A percentile compares a stretch with the other conserved stretches of the same genome.
Evolutionary conservation across 2,797 vertebrate genomes (phyloP).

Genomic region (Nasua narica): DNA sequence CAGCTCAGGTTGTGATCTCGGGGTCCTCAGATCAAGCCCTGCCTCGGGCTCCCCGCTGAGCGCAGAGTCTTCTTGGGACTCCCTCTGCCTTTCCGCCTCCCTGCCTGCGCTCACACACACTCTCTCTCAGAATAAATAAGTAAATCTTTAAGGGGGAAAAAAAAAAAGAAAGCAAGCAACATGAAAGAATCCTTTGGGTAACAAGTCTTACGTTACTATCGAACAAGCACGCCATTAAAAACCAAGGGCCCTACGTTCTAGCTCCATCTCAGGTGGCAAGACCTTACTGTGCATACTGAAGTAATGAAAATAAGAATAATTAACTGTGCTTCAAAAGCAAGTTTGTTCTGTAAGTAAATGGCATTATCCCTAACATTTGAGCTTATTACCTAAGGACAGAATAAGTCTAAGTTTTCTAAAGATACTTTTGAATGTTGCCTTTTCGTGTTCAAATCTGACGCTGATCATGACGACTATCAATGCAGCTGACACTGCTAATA

Average conservation of each 20-base stretch:
- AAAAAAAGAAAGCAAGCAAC: background rate
- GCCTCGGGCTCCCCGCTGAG: background rate
- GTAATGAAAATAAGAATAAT: constrained; percentile 37
- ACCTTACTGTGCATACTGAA: background rate
- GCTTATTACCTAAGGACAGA: background rate
- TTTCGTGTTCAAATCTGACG: background rate
- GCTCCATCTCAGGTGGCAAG: background rate
- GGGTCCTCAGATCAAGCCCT: background rate
- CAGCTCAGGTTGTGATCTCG: background rate
- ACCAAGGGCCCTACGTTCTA: background rate
- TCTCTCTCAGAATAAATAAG: background rate
- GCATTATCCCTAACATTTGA: constrained; percentile 7
- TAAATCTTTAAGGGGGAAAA: background rate
- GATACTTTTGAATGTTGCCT: background rate
- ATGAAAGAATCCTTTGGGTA: background rate
- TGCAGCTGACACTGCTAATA: background rate
- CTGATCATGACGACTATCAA: background rate
- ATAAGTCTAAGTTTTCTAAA: constrained; percentile 34
- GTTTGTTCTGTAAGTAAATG: background rate
- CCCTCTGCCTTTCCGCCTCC: background rate
- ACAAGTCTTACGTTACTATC: background rate
- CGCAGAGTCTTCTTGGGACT: background rate
- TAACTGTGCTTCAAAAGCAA: constrained; percentile 26
- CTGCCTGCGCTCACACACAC: background rate
- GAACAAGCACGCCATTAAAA: background rate